phyloP scores from a whole-genome alignment of 2,888 invertebrate species.

The Tholera decimalis region DNA sequence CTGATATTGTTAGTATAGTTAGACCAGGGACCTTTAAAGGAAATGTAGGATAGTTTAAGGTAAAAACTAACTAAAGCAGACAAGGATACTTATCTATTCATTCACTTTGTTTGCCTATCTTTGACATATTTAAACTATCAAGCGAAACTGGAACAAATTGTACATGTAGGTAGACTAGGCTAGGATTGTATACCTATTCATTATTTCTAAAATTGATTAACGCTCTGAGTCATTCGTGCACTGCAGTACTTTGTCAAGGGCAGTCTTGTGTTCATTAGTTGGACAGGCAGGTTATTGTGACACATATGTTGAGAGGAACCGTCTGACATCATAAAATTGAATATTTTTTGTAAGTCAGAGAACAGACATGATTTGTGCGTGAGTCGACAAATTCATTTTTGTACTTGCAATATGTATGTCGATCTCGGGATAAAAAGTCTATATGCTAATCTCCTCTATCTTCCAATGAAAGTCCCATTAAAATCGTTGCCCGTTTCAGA shows the following conservation, averaged over 20 bases:
- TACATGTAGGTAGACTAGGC: slow-evolving; percentile 1
- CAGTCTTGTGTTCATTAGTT: slow-evolving; percentile 23
- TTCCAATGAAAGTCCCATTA: too few species aligned
- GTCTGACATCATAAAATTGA: slow-evolving; percentile 37
- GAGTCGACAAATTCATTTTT: slow-evolving; percentile 1
- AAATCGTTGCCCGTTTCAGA: too few species aligned
- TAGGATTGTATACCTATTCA: slow-evolving; percentile 16
- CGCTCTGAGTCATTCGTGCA: slow-evolving; percentile 34
- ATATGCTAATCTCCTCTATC: too few species aligned
- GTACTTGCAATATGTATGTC: neutral
- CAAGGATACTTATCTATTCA: neutral
- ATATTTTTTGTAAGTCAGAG: slow-evolving; percentile 4
- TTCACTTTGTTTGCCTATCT: neutral
- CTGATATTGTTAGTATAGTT: too few species aligned
- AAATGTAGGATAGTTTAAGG: neutral
- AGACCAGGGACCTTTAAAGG: neutral
- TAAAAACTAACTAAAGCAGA: neutral
- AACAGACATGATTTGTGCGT: slow-evolving; percentile 23
- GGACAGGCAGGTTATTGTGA: slow-evolving; percentile 43
- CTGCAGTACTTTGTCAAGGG: slow-evolving; percentile 37
- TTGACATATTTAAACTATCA: neutral
- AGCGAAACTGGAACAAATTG: slow-evolving; percentile 1
- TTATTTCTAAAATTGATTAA: slow-evolving; percentile 47
- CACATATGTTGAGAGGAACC: slow-evolving; percentile 26
- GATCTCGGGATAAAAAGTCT: too few species aligned